Conservation (phyloP, 2,113 vertebrate species). For the Heptranchias perlo region DNA sequence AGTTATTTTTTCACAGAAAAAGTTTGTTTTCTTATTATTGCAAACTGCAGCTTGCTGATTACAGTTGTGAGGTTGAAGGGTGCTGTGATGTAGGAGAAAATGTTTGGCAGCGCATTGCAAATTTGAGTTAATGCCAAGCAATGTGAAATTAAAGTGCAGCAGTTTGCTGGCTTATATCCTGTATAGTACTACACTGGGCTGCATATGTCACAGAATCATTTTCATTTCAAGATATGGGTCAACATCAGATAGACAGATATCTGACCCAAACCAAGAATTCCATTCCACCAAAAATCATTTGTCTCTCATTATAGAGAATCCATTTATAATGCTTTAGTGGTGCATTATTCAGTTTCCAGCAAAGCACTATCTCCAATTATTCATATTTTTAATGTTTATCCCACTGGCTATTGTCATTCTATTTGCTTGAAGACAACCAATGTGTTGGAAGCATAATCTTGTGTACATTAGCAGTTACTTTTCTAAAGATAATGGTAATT, state of each 20-base stretch:
- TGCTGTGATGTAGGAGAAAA: neutral
- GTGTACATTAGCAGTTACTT: neutral
- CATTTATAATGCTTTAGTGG: conserved; percentile 21
- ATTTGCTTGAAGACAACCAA: conserved; percentile 31
- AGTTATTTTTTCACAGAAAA: conserved; percentile 3
- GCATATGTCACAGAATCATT: conserved; percentile 28
- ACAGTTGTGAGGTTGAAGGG: neutral
- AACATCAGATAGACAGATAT: conserved; percentile 24
- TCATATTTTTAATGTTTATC: conserved; percentile 35
- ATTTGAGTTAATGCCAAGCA: conserved; percentile 20
- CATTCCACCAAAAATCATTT: conserved; percentile 12
- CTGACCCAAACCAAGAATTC: neutral
- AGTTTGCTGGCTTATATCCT: neutral
- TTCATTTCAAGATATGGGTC: conserved; percentile 19
- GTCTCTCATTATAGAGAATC: neutral
- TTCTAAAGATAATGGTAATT: conserved; percentile 28
- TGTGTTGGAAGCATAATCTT: neutral
- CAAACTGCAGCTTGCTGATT: neutral
- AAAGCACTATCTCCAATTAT: conserved; percentile 27
- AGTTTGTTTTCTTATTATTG: neutral
- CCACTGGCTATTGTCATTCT: conserved; percentile 27
- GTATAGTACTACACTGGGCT: neutral
- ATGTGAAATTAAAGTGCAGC: conserved; percentile 29
- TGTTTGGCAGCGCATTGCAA: neutral
- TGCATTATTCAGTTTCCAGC: conserved; percentile 28